These are phyloP conservation scores for Nomada flava DNA, from an alignment of 2,888 invertebrate genomes.

Conservation along the genomic window DNA sequence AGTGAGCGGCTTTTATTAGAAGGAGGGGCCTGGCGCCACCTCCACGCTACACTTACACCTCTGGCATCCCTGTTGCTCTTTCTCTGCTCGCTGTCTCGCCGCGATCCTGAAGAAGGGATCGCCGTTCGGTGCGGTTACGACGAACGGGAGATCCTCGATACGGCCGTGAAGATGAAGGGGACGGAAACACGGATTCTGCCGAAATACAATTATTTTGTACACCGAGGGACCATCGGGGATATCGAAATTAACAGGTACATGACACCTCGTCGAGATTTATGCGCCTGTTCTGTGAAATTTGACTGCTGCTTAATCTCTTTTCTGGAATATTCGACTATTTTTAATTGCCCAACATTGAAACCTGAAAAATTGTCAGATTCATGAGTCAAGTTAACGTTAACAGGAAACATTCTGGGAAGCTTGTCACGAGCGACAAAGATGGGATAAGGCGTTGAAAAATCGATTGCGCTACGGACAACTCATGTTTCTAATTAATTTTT, in stretches of 20 bases:
- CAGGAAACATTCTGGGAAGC: not conserved
- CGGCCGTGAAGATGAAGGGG: slow-evolving; percentile 29
- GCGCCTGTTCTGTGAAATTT: not conserved
- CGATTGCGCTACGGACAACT: not conserved
- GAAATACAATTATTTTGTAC: not conserved
- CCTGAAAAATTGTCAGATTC: not conserved
- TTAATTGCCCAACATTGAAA: not conserved
- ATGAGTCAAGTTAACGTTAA: no score
- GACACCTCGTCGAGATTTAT: no score
- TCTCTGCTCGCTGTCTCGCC: slow-evolving; percentile 38
- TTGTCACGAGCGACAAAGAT: not conserved
- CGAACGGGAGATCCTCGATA: slow-evolving; percentile 14
- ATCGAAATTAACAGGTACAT: no score
- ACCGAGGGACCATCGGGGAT: not conserved
- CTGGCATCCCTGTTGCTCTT: slow-evolving; percentile 65
- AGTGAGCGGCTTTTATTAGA: slow-evolving; percentile 84
- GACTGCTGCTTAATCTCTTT: not conserved
- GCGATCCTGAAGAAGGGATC: slow-evolving; percentile 66
- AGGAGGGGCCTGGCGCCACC: slow-evolving; percentile 83
- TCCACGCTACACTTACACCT: slow-evolving; percentile 81
- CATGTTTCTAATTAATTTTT: not conserved
- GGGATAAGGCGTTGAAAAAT: not conserved
- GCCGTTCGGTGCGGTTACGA: not conserved
- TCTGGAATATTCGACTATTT: not conserved
- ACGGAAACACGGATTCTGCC: slow-evolving; percentile 7